Conservation (phyloP, 2,797 vertebrate species). For the Danio choprae region DNA sequence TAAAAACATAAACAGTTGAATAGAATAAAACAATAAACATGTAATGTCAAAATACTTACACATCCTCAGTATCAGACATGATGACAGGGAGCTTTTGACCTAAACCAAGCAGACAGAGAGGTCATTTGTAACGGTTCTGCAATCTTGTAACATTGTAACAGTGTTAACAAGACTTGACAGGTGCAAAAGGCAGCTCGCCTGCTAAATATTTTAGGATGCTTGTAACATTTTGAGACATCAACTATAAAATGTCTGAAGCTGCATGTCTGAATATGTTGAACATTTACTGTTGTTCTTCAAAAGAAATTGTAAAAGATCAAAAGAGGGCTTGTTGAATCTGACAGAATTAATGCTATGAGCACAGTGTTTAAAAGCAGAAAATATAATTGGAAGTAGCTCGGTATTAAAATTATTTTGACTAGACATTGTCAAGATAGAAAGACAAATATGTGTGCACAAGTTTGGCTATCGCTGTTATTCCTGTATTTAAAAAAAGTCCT, state of each 20-base stretch:
- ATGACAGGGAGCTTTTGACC: slow-evolving; percentile 75
- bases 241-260: background rate
- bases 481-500: background rate
- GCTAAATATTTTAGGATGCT: slow-evolving; percentile 11
- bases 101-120: slow-evolving; percentile 62
- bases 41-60: slow-evolving; percentile 81
- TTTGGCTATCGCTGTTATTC: background rate
- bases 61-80: slow-evolving; percentile 94
- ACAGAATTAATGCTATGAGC: background rate
- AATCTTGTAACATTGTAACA: background rate
- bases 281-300: background rate
- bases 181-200: background rate
- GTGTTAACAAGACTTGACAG: background rate
- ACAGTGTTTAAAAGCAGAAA: background rate
- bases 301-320: background rate
- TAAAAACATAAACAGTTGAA: background rate
- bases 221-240: slow-evolving; percentile 12
- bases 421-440: too few species aligned
- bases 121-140: background rate
- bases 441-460: background rate
- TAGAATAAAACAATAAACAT: background rate
- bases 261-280: background rate
- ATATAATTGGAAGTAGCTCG: too few species aligned
- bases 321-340: background rate
- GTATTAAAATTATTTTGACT: background rate